Percentiles rank a stretch among this genome's conserved stretches.
phyloP scores from a whole-genome alignment of 2,113 vertebrate genomes.

The Anoplopoma fimbria region DNA sequence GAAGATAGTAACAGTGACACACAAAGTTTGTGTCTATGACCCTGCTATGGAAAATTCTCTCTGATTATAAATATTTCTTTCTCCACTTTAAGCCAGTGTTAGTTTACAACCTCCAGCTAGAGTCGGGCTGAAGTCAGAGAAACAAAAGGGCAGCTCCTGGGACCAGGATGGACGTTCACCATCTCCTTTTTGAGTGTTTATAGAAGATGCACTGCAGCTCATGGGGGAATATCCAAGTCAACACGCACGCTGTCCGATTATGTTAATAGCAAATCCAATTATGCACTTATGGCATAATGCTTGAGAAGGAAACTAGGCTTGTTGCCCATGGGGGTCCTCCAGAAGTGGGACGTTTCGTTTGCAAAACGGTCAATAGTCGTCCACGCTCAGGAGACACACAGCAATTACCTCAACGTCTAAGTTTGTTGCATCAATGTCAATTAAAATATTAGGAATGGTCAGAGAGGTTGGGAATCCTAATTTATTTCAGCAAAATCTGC shows the following conservation, averaged over 20 bases:
- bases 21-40: slow-evolving; percentile 20
- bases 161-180: slow-evolving; percentile 57
- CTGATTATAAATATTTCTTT: not conserved
- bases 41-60: slow-evolving; percentile 18
- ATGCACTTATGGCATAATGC: slow-evolving; percentile 79
- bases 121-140: slow-evolving; percentile 34
- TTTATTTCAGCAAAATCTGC: not conserved
- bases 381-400: slow-evolving; percentile 31
- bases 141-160: slow-evolving; percentile 68
- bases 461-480: slow-evolving; percentile 8
- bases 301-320: slow-evolving; percentile 75
- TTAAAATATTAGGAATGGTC: slow-evolving; percentile 15
- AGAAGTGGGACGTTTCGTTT: slow-evolving; percentile 61
- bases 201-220: slow-evolving; percentile 62
- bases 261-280: slow-evolving; percentile 85
- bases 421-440: slow-evolving; percentile 51
- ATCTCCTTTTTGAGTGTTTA: slow-evolving; percentile 62
- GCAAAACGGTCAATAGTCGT: slow-evolving; percentile 59
- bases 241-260: slow-evolving; percentile 81
- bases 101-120: slow-evolving; percentile 17
- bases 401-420: slow-evolving; percentile 35
- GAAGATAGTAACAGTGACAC: not conserved
- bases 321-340: slow-evolving; percentile 73
- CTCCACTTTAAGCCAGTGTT: slow-evolving; percentile 19
- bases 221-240: slow-evolving; percentile 75